Conservation (phyloP, 2,888 invertebrate genomes). For the Phaonia tiefii region DNA sequence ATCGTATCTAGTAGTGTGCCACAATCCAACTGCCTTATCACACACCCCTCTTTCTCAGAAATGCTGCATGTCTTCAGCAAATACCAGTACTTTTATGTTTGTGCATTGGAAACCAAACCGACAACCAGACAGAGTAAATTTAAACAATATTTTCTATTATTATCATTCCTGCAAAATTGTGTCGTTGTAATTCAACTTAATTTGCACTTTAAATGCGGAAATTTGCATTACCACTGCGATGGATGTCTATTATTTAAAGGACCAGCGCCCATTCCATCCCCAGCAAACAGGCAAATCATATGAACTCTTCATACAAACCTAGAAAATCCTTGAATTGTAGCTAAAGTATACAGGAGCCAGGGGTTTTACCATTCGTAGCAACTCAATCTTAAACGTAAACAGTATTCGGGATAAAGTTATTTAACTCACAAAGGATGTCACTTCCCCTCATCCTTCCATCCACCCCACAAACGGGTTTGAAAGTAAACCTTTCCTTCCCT, state of each 20-base stretch:
- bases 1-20: too few relatives aligned
- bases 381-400: too few relatives aligned
- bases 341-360: too few relatives aligned
- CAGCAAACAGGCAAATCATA: not conserved
- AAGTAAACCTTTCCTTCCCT: too few relatives aligned
- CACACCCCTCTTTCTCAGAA: not conserved
- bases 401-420: too few relatives aligned
- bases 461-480: too few relatives aligned
- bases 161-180: not conserved
- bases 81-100: not conserved
- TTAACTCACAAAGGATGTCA: too few relatives aligned
- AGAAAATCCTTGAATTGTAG: too few relatives aligned
- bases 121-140: slow-evolving; percentile 46
- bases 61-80: not conserved
- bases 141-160: slow-evolving; percentile 49
- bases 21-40: too few relatives aligned
- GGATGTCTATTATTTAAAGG: slow-evolving; percentile 69
- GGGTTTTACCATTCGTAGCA: too few relatives aligned
- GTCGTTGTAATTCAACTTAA: slow-evolving; percentile 56
- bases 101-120: slow-evolving; percentile 1
- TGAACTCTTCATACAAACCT: too few relatives aligned
- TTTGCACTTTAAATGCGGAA: slow-evolving; percentile 77
- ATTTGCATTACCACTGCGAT: slow-evolving; percentile 76
- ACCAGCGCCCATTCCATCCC: slow-evolving; percentile 25
- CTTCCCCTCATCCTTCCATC: too few relatives aligned